phyloP scores from a whole-genome alignment of 2,888 invertebrate species.

The Nomada lathburiana region DNA sequence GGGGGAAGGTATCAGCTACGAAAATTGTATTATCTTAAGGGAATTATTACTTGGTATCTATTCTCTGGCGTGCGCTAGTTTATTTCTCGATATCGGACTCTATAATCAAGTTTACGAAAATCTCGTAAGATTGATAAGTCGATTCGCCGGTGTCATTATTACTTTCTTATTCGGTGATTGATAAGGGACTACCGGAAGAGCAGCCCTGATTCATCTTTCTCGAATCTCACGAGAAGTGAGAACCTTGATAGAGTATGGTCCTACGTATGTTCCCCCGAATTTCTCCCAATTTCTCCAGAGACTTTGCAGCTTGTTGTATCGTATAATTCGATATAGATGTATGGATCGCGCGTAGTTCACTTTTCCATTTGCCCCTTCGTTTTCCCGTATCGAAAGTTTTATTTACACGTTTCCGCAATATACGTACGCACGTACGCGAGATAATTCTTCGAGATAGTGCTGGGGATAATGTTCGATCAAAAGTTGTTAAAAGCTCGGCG shows the following conservation, averaged over 20 bases:
- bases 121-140: slow-evolving; percentile 4
- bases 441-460: no score
- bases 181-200: slow-evolving; percentile 6
- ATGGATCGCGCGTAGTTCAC: neutral
- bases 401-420: no score
- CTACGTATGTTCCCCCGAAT: neutral
- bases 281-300: slow-evolving; percentile 57
- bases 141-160: neutral
- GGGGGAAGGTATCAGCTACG: no score
- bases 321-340: neutral
- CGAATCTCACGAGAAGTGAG: neutral
- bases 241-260: neutral
- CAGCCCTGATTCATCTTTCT: neutral
- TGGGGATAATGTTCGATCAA: no score
- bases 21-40: no score
- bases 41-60: no score
- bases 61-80: neutral
- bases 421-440: no score
- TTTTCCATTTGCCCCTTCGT: neutral
- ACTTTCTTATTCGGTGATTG: slow-evolving; percentile 16
- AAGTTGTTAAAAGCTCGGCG: no score
- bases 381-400: neutral
- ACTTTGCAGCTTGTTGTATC: slow-evolving; percentile 37
- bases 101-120: neutral
- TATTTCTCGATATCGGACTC: neutral